phyloP scores from a whole-genome alignment of 2,888 invertebrate genomes.

The Amblyjoppa proteus region DNA sequence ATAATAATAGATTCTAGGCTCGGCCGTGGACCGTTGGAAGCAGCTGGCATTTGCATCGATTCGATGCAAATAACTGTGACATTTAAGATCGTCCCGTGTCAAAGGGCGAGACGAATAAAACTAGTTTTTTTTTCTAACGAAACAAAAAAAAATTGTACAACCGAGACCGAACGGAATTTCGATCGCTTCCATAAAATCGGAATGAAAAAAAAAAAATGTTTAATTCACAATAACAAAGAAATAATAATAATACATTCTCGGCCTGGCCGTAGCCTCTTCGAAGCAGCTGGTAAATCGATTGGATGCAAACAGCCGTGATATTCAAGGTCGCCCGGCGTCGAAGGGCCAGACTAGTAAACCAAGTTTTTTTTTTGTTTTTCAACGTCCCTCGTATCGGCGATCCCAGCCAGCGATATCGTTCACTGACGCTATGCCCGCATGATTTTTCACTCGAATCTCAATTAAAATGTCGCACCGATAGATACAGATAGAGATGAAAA shows the following conservation, averaged over 20 bases:
- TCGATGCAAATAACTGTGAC: constrained; percentile 33
- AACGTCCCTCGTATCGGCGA: neutral
- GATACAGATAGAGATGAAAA: neutral
- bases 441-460: neutral
- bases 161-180: no score
- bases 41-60: neutral
- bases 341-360: constrained; percentile 35
- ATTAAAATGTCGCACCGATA: neutral
- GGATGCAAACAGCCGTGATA: constrained; percentile 29
- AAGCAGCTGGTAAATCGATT: constrained; percentile 5
- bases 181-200: neutral
- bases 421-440: neutral
- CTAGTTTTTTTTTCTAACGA: neutral
- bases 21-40: neutral
- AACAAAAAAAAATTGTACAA: no score
- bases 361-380: constrained; percentile 18
- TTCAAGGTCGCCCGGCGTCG: constrained; percentile 50
- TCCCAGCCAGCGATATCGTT: neutral
- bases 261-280: neutral
- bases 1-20: neutral
- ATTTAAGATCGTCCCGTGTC: constrained; percentile 47
- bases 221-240: no score
- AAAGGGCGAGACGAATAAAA: constrained; percentile 24
- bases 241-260: neutral
- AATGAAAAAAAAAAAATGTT: constrained; percentile 4